These are phyloP conservation scores for Calephelis nemesis DNA, from an alignment of 1,140 invertebrate genomes.

Conservation along the genomic window DNA sequence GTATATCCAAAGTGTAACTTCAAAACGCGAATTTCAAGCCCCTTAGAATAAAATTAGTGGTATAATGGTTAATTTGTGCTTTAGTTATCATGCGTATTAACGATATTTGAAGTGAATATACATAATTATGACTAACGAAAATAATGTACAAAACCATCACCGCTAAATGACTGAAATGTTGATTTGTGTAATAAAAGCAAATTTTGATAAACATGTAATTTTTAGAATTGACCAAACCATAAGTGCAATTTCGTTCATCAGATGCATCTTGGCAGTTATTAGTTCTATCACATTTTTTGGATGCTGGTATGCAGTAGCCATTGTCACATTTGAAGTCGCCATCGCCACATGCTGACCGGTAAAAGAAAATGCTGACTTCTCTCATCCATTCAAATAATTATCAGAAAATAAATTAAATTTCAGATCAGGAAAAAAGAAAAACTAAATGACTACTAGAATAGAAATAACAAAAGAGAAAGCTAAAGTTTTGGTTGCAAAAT, in stretches of 20 bases:
- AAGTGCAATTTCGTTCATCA: slow-evolving; percentile 86
- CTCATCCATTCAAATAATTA: slow-evolving; percentile 25
- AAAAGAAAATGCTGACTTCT: slow-evolving; percentile 55
- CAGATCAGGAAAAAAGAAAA: slow-evolving; percentile 22
- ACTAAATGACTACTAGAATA: slow-evolving; percentile 6
- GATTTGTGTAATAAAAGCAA: slow-evolving; percentile 10
- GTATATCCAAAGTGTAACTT: too few species aligned
- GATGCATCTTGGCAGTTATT: slow-evolving; percentile 88
- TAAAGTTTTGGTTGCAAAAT: neutral
- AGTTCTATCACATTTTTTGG: slow-evolving; percentile 86
- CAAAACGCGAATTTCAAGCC: too few species aligned
- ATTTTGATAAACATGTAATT: slow-evolving; percentile 15
- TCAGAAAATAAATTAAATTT: slow-evolving; percentile 18
- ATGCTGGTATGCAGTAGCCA: slow-evolving; percentile 85
- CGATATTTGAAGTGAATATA: too few species aligned
- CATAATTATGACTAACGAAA: neutral
- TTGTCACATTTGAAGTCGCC: slow-evolving; percentile 81
- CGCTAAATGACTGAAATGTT: neutral
- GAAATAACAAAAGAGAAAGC: neutral
- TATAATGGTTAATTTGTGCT: too few species aligned
- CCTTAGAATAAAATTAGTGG: too few species aligned
- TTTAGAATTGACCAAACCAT: slow-evolving; percentile 57
- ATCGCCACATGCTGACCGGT: slow-evolving; percentile 66
- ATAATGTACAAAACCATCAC: slow-evolving; percentile 3
- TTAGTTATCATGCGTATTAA: too few species aligned